Evolutionary conservation across 2,113 vertebrate species (phyloP).

Genomic region (Oceanites oceanicus): DNA sequence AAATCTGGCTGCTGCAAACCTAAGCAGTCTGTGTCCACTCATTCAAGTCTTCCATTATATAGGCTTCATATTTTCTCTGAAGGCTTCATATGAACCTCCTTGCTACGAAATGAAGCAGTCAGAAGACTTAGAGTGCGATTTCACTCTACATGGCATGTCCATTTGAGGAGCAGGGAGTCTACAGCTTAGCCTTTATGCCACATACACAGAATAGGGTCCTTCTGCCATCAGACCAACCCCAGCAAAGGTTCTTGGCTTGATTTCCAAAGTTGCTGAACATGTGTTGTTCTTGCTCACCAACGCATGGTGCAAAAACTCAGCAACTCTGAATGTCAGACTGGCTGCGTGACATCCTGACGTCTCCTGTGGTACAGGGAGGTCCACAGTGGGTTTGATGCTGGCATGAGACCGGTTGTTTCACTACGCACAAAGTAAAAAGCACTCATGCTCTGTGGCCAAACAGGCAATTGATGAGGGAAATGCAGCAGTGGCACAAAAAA

Average conservation of each 20-base stretch:
- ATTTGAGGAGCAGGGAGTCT: not conserved
- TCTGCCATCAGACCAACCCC: not conserved
- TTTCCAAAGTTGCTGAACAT: slow-evolving; percentile 21
- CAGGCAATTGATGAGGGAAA: slow-evolving; percentile 41
- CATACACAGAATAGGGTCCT: not conserved
- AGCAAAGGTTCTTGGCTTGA: not conserved
- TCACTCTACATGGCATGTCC: not conserved
- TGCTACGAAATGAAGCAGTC: not conserved
- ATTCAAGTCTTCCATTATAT: not conserved
- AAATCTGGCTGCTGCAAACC: not conserved
- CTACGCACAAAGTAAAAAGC: not conserved
- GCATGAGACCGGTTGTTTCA: not conserved
- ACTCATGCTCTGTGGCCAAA: slow-evolving; percentile 14
- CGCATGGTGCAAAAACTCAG: not conserved
- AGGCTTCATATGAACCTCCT: not conserved
- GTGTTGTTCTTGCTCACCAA: slow-evolving; percentile 22
- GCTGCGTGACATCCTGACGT: slow-evolving; percentile 4
- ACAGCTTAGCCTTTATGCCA: not conserved
- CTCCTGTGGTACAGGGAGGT: not conserved
- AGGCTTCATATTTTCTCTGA: not conserved
- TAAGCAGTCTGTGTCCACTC: not conserved
- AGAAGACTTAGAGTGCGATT: not conserved
- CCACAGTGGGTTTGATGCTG: not conserved
- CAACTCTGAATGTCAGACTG: not conserved
- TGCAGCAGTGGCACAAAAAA: slow-evolving; percentile 53